Evolutionary conservation across 30 jellyfish, hydroid and myxozoan species (phyloP).

Genomic region (Mastigias papua): DNA sequence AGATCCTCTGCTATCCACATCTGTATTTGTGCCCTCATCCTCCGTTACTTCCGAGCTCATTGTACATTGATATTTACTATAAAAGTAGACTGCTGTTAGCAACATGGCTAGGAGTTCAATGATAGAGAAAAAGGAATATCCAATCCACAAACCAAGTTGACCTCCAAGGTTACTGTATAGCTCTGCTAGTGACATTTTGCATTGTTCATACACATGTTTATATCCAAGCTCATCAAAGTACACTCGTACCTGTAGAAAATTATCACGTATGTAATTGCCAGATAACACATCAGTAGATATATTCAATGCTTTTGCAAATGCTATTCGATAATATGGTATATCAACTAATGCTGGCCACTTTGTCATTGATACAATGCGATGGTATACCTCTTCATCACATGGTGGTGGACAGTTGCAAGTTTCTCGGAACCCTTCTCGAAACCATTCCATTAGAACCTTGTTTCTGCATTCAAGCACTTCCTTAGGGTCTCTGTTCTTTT

Average conservation of each 20-base stretch:
- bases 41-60: neutral
- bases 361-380: constrained; percentile 64
- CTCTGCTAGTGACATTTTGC: constrained; percentile 50
- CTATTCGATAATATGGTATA: constrained; percentile 34
- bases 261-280: constrained; percentile 26
- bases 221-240: constrained; percentile 64
- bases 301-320: constrained; percentile 49
- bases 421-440: constrained; percentile 49
- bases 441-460: constrained; percentile 20
- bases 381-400: constrained; percentile 76
- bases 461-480: constrained; percentile 36
- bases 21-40: neutral
- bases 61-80: neutral
- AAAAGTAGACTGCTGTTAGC: constrained; percentile 32
- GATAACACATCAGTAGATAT: constrained; percentile 8
- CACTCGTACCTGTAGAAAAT: constrained; percentile 52
- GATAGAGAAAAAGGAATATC: constrained; percentile 59
- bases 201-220: constrained; percentile 54
- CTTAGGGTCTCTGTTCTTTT: constrained; percentile 14
- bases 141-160: constrained; percentile 72
- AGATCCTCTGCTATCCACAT: neutral
- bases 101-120: constrained; percentile 61
- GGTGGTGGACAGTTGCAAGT: constrained; percentile 81
- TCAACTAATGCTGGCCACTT: constrained; percentile 77
- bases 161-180: constrained; percentile 75